Base-by-base conservation (phyloP, 2,888 invertebrate genomes). In the Leucoptera coffeella region DNA sequence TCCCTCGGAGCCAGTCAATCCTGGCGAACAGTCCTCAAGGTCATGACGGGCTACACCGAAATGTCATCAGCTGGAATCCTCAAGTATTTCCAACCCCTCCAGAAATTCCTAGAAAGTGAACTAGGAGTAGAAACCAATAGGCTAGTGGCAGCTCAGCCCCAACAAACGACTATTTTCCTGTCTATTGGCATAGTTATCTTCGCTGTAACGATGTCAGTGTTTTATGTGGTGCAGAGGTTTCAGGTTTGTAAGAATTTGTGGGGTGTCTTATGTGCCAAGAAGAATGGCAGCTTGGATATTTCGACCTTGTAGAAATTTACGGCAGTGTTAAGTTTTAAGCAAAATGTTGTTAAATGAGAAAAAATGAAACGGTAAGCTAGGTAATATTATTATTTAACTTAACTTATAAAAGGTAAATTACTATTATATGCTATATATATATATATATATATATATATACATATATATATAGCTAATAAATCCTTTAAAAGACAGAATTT, bases 261-360 rank as follows among this genome's bases (percentile, higher is more conserved):
- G 21, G 49, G 60, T 6, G 30, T 48, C 17, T 67, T 60, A 32
- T 62, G 67, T 31, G 38, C 67, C 13, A 61, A 51, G 35, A 61
- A 62, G 38, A 69, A 67, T 33, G 67, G 67, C 1, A 67, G 67
- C 7, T 43, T 67, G 33, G 67, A 69, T 33, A 67, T 67, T 31
- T n/a, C n/a, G n/a, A n/a, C n/a, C n/a, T n/a, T n/a, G n/a, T n/a
- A n/a, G n/a, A n/a, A n/a, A n/a, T n/a, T n/a, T n/a, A n/a, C n/a
- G n/a, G n/a, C n/a, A n/a, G n/a, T n/a, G n/a, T n/a, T n/a, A n/a
- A n/a, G n/a, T n/a, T n/a, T n/a, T n/a, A n/a, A n/a, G n/a, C n/a
- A n/a, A n/a, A n/a, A n/a, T n/a, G n/a, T n/a, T n/a, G n/a, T n/a
- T n/a, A n/a, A n/a, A n/a, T n/a, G n/a, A n/a, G n/a, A n/a, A n/a